phyloP scores from a whole-genome alignment of 2,888 invertebrate species.

The Cataglyphis albicans region DNA sequence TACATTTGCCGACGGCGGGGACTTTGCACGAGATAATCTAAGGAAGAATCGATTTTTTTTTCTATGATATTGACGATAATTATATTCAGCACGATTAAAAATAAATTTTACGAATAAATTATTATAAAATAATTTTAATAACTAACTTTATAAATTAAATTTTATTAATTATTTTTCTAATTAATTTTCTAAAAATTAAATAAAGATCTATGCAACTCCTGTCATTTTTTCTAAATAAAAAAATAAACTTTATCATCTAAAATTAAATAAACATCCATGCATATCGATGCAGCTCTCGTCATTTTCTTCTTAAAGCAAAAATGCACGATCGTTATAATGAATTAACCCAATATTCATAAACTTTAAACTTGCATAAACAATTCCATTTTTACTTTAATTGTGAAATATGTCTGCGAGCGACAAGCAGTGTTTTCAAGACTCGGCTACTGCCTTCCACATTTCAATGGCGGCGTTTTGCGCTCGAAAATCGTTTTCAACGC shows the following conservation, averaged over 20 bases:
- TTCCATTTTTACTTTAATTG: not conserved
- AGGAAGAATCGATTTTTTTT: not conserved
- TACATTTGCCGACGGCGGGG: not conserved
- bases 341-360: not conserved
- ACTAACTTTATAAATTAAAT: too few species aligned
- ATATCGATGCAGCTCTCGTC: not conserved
- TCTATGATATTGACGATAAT: not conserved
- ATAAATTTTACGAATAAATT: too few species aligned
- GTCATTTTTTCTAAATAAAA: not conserved
- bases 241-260: not conserved
- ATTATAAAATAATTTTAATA: too few species aligned
- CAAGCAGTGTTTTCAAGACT: slow-evolving; percentile 3
- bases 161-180: too few species aligned
- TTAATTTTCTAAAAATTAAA: too few species aligned
- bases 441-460: slow-evolving; percentile 14
- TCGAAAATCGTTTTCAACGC: slow-evolving; percentile 18
- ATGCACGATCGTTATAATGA: not conserved
- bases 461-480: slow-evolving; percentile 33
- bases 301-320: not conserved
- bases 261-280: not conserved
- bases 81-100: too few species aligned
- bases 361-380: not conserved
- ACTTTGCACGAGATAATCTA: not conserved
- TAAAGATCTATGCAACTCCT: too few species aligned
- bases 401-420: slow-evolving; percentile 16